phyloP scores from a whole-genome alignment of 2,797 vertebrate genomes.

The Meriones psammophilus region DNA sequence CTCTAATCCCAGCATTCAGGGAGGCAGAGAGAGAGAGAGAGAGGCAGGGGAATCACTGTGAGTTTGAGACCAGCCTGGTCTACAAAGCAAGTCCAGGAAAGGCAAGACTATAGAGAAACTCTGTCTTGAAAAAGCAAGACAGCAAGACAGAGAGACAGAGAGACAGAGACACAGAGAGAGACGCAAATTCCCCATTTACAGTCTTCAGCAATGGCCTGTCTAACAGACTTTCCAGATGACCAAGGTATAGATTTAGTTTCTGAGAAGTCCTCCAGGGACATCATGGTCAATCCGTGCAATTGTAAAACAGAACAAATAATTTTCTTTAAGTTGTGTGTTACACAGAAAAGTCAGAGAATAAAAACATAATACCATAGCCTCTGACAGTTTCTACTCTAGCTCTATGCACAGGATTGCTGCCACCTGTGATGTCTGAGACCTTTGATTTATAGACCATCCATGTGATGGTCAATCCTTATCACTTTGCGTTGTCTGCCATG shows the following conservation, averaged over 20 bases:
- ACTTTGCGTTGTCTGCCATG: neutral
- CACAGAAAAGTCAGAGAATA: neutral
- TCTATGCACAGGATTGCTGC: neutral
- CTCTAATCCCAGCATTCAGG: too few relatives aligned
- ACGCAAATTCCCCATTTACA: neutral
- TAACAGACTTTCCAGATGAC: neutral
- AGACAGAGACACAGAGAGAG: too few relatives aligned
- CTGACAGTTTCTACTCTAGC: neutral
- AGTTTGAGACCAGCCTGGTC: too few relatives aligned
- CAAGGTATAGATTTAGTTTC: neutral
- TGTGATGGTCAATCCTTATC: neutral
- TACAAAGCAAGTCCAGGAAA: too few relatives aligned
- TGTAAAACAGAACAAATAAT: neutral
- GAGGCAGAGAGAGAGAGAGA: too few relatives aligned
- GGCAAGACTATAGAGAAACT: too few relatives aligned
- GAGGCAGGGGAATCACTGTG: too few relatives aligned
- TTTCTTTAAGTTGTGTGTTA: neutral
- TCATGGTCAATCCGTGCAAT: neutral
- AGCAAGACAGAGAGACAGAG: too few relatives aligned
- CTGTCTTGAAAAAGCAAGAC: too few relatives aligned
- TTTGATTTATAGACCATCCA: neutral
- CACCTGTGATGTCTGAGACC: neutral
- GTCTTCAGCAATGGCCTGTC: neutral
- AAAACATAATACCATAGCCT: neutral
- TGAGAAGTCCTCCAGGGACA: neutral